A percentile compares a stretch with the other conserved stretches of the same genome.
Evolutionary conservation across 2,797 vertebrate species (phyloP).

Genomic region (Adrianichthys oophorus): DNA sequence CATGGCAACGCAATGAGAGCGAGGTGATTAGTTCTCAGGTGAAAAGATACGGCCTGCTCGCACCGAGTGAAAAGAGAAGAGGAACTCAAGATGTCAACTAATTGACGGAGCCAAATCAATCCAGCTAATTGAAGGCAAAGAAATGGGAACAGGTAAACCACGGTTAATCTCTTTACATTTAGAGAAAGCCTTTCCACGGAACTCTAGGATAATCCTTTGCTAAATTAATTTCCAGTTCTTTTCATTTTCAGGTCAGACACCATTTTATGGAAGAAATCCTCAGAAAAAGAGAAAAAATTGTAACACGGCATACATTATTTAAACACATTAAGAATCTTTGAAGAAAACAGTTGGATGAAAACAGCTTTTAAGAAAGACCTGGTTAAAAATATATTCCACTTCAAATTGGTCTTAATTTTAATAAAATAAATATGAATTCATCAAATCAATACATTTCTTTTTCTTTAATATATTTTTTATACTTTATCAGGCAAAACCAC

Average conservation of each 20-base stretch:
- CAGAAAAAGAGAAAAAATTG: background rate
- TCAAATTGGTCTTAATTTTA: too few species aligned
- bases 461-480: too few species aligned
- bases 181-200: slow-evolving; percentile 49
- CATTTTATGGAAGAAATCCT: background rate
- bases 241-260: background rate
- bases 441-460: too few species aligned
- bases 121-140: slow-evolving; percentile 67
- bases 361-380: too few species aligned
- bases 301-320: too few species aligned
- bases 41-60: slow-evolving; percentile 64
- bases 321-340: too few species aligned
- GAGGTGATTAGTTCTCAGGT: slow-evolving; percentile 56
- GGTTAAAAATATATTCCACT: too few species aligned
- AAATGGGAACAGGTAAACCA: slow-evolving; percentile 27
- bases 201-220: slow-evolving; percentile 49
- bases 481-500: too few species aligned
- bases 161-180: slow-evolving; percentile 34
- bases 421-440: too few species aligned
- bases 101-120: slow-evolving; percentile 69
- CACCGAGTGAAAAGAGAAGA: slow-evolving; percentile 57
- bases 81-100: slow-evolving; percentile 66
- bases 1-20: slow-evolving; percentile 60
- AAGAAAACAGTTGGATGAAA: too few species aligned
- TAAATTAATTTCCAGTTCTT: slow-evolving; percentile 54